Evolutionary conservation across 1,140 invertebrate species (phyloP).

Genomic region (Cyclina sinensis): DNA sequence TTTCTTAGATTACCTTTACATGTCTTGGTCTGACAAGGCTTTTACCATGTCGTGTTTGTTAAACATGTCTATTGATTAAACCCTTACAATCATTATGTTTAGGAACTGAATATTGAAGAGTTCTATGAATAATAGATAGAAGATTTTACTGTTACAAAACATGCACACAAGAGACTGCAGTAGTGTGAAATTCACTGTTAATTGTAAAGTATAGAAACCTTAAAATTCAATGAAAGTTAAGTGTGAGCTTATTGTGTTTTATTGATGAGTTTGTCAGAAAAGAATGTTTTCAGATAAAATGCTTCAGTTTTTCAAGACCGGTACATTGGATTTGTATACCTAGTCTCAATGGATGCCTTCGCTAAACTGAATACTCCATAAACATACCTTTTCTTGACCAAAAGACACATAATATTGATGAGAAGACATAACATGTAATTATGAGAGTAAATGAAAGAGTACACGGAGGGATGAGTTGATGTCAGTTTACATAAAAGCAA

Average conservation of each 20-base stretch:
- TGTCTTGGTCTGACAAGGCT: not conserved
- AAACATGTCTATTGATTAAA: not conserved
- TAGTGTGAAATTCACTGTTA: no score
- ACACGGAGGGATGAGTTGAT: not conserved
- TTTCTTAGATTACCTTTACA: conserved; percentile 6
- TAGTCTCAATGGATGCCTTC: no score
- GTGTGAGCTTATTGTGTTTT: no score
- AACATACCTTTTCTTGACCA: no score
- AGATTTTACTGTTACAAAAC: not conserved
- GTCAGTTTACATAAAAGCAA: not conserved
- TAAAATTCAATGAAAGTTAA: no score
- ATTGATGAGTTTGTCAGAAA: no score
- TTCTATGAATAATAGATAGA: conserved; percentile 26
- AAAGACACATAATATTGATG: not conserved
- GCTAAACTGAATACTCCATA: no score
- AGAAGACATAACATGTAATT: not conserved
- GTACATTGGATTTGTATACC: no score
- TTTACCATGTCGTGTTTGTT: not conserved
- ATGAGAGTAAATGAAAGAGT: not conserved
- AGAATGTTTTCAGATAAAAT: no score
- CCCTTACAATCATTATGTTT: not conserved
- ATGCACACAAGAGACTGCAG: no score
- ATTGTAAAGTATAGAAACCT: no score
- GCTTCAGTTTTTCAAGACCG: no score
- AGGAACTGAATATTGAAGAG: not conserved